Evolutionary conservation across 2,888 invertebrate genomes (phyloP), one percentile per base, ranked within the genome.

Genomic region (Parelbella ahira): DNA sequence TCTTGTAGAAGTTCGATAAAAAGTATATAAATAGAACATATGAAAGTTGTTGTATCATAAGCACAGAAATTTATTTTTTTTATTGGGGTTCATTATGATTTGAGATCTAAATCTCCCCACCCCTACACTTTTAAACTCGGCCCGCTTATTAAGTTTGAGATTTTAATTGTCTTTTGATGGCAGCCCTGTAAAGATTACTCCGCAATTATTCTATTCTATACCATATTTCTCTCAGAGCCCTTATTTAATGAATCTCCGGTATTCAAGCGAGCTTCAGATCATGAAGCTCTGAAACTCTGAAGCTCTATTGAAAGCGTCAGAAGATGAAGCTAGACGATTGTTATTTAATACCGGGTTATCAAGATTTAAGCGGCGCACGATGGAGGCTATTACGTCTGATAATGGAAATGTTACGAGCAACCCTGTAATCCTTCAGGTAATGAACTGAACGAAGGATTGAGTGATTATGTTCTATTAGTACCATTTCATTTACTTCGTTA

Each of bases 261-360:
- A 25, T 29, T 30, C 32, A 9, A 20, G 20, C 11, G 15, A 23
- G 28, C 28, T 10, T 29, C 18, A 19, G 21, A 2, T 15, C 25
- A 8, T 23, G 21, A 27, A 27, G 27, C 12, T 13, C 4, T 15
- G 8, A 28, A 21, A 23, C 30, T 7, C 30, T 20, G 28, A 28
- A 38, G 32, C 39, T 24, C 30, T 9, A 41, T 41, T 41, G 25
- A 39, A 32, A 33, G 32, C 32, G 25, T 27, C 32, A 38, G 23
- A 24, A 34, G 32, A 33, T 19, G 32, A 30, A 25, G 19, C 39
- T 24, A 15, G 2, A 32, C 39, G 18, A 27, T 41, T 41, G 25
- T 41, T 25, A 32, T 20, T 32, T 39, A 27, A 33, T 38, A 23
- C 23, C 32, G 27, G 23, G 25, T 33, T 41, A 41, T 13, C 32